These are phyloP conservation scores for Nebria salina DNA, from an alignment of 2,888 invertebrate species.

Conservation along the genomic window DNA sequence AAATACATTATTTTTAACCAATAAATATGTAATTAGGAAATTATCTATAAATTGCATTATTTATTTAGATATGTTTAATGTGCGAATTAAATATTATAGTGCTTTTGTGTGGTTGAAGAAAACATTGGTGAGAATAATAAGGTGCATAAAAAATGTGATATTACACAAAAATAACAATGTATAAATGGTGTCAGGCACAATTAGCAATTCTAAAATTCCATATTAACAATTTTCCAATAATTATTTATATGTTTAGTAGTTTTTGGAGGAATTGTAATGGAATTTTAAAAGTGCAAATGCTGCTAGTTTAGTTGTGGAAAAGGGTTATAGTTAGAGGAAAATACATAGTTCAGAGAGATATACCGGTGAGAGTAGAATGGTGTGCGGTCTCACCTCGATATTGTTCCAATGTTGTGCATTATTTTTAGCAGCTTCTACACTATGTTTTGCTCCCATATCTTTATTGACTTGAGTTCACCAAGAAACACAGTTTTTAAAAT, in stretches of 20 bases:
- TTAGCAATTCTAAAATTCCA: no score
- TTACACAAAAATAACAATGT: not conserved
- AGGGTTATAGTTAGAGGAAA: not conserved
- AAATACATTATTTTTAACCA: no score
- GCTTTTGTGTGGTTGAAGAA: not conserved
- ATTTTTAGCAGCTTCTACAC: conserved; percentile 83
- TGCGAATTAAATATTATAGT: not conserved
- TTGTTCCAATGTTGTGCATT: conserved; percentile 85
- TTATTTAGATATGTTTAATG: not conserved
- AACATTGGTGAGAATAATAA: not conserved
- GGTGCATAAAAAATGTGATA: not conserved
- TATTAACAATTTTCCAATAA: no score
- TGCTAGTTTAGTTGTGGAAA: not conserved
- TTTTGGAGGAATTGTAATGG: no score
- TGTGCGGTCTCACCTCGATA: conserved; percentile 73
- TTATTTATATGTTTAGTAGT: no score
- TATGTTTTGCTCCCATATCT: conserved; percentile 84
- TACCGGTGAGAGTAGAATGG: not conserved
- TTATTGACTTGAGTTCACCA: conserved; percentile 42
- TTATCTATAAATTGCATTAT: not conserved
- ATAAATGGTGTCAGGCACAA: not conserved
- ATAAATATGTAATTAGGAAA: no score
- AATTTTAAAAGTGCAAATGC: no score
- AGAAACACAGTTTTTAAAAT: conserved; percentile 39
- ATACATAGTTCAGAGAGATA: not conserved